These are phyloP conservation scores for Crotalus horridus DNA, from an alignment of 2,113 vertebrate species.

Conservation along the genomic window DNA sequence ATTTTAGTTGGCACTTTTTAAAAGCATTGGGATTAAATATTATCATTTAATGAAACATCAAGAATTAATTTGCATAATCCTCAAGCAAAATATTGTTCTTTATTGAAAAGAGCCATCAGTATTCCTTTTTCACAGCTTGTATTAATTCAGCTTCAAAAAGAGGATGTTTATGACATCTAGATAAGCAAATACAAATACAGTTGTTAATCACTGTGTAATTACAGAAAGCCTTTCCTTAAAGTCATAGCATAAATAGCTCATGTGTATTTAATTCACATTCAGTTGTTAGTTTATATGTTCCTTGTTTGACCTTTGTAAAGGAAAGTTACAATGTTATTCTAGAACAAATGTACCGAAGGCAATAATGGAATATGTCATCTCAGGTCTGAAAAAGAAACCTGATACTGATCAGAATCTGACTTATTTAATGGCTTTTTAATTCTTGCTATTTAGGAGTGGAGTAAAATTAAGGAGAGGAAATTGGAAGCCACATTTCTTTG, in stretches of 20 bases:
- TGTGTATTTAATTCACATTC: slow-evolving; percentile 25
- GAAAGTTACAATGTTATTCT: slow-evolving; percentile 27
- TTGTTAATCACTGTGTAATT: slow-evolving; percentile 59
- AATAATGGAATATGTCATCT: slow-evolving; percentile 9
- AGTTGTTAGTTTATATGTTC: slow-evolving; percentile 33
- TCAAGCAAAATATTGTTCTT: slow-evolving; percentile 61
- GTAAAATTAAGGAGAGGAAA: not conserved
- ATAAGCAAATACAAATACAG: slow-evolving; percentile 58
- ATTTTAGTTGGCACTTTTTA: slow-evolving; percentile 58
- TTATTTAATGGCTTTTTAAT: not conserved
- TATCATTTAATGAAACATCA: slow-evolving; percentile 69
- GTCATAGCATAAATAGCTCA: slow-evolving; percentile 34
- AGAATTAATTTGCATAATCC: slow-evolving; percentile 64
- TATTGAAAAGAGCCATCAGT: slow-evolving; percentile 49
- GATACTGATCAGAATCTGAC: not conserved
- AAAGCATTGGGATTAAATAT: slow-evolving; percentile 53
- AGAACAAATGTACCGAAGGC: slow-evolving; percentile 10
- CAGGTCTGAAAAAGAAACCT: not conserved
- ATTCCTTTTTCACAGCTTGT: slow-evolving; percentile 54
- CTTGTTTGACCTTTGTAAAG: slow-evolving; percentile 25
- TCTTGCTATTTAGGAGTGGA: not conserved
- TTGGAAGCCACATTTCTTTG: not conserved
- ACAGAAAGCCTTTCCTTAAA: slow-evolving; percentile 42
- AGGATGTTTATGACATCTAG: slow-evolving; percentile 53
- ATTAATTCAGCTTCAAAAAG: slow-evolving; percentile 60